Base-by-base conservation (phyloP, 2,888 invertebrate species). In the Orthonychiurus folsomi region DNA sequence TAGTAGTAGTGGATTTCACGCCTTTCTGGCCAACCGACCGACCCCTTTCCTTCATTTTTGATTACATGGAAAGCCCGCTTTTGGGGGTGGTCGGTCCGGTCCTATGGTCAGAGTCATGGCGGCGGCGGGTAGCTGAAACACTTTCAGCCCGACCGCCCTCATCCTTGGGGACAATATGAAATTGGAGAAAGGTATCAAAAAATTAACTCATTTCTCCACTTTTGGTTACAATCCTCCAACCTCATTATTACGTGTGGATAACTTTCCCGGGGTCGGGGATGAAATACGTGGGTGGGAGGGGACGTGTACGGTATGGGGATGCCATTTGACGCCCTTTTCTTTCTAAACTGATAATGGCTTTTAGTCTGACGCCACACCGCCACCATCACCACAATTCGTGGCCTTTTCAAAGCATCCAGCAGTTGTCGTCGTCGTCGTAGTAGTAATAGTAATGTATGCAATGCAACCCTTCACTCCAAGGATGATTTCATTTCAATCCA, bases 401-500 rank as follows among this genome's bases (percentile, higher is more conserved):
- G 37, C 37, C 37, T n/a, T n/a, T n/a, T n/a, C n/a, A n/a, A n/a
- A n/a, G n/a, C n/a, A n/a, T n/a, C n/a, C n/a, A n/a, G n/a, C n/a
- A n/a, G n/a, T n/a, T n/a, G n/a, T n/a, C n/a, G n/a, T n/a, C n/a
- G n/a, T n/a, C n/a, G n/a, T n/a, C n/a, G n/a, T n/a, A n/a, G n/a
- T n/a, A n/a, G n/a, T n/a, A n/a, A n/a, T n/a, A n/a, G n/a, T n/a
- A n/a, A n/a, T n/a, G n/a, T n/a, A n/a, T n/a, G n/a, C n/a, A n/a
- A n/a, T n/a, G 37, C 5, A 15, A 37, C 37, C 15, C 9, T 15
- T 37, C 5, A 15, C 37, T 37, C 37, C n/a, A n/a, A 37, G 37
- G 37, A 37, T 37, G 37, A 37, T 37, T 37, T 37, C 37, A 37
- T 37, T 37, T 37, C 37, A 37, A 37, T 37, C 37, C 37, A 37